These are phyloP conservation scores for Tridacna crocea DNA, from an alignment of 2,888 invertebrate genomes.

Conservation along the genomic window DNA sequence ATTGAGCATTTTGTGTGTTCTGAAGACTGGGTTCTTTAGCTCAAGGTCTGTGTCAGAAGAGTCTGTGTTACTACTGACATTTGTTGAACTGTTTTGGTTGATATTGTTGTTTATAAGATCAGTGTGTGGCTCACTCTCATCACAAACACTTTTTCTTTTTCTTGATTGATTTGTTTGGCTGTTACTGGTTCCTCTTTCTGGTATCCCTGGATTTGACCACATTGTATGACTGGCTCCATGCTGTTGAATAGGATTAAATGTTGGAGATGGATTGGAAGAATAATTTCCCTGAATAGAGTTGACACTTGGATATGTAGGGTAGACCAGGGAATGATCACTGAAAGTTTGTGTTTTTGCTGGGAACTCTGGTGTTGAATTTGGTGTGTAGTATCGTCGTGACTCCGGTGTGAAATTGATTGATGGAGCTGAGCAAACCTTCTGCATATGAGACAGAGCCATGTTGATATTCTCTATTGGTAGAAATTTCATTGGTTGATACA, in stretches of 20 bases:
- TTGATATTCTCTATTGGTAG: conserved; percentile 31
- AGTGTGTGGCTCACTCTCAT: conserved; percentile 14
- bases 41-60: conserved; percentile 2
- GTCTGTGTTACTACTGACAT: conserved; percentile 14
- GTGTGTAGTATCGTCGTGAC: conserved; percentile 42
- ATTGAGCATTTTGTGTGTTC: conserved; percentile 59
- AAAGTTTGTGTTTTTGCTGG: conserved; percentile 31
- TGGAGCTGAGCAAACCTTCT: conserved; percentile 53
- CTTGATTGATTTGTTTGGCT: conserved; percentile 16
- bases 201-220: not conserved
- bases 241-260: not conserved
- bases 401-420: conserved; percentile 58
- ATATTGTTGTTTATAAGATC: conserved; percentile 28
- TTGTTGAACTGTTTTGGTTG: not conserved
- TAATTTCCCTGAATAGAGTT: not conserved
- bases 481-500: conserved; percentile 13
- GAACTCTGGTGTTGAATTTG: conserved; percentile 37
- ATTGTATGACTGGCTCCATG: not conserved
- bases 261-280: not conserved
- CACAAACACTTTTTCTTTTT: conserved; percentile 35
- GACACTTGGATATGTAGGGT: not conserved
- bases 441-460: conserved; percentile 48
- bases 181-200: conserved; percentile 11
- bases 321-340: conserved; percentile 8
- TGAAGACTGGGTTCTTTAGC: conserved; percentile 29